Conservation (phyloP, 1,140 invertebrate genomes). For the Glomeris maerens region DNA sequence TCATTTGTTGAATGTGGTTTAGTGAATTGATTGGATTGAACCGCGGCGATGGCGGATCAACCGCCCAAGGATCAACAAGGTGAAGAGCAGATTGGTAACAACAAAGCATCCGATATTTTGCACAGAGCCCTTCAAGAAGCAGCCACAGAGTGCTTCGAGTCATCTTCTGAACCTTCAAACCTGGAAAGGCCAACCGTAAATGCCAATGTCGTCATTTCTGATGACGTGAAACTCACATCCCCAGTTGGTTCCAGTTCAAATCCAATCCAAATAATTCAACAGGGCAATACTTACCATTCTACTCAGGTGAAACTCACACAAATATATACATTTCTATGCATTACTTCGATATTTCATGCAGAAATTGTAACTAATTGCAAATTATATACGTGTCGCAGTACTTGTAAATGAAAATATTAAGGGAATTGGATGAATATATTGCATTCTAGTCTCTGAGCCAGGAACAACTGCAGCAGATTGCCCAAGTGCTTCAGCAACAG, state of each 20-base stretch:
- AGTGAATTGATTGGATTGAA: too few species aligned
- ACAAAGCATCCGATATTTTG: conserved; percentile 30
- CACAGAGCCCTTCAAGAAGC: conserved; percentile 31
- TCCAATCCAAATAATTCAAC: conserved; percentile 48
- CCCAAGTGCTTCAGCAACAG: conserved; percentile 42
- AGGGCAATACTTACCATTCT: conserved; percentile 41
- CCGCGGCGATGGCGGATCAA: not conserved
- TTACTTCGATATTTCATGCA: too few species aligned
- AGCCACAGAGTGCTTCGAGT: not conserved
- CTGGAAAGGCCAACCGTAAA: not conserved
- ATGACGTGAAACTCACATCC: conserved; percentile 23
- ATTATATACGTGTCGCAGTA: too few species aligned
- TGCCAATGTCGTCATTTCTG: not conserved
- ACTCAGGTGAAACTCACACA: too few species aligned
- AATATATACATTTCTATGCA: too few species aligned
- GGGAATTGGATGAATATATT: too few species aligned
- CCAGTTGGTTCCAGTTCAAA: conserved; percentile 44
- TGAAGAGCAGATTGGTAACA: conserved; percentile 15
- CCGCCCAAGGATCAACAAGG: conserved; percentile 1
- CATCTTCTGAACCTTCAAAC: not conserved
- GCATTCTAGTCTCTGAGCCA: too few species aligned
- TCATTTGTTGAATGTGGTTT: too few species aligned
- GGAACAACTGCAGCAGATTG: conserved; percentile 45
- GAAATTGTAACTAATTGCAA: too few species aligned
- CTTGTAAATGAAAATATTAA: too few species aligned